phyloP scores from a whole-genome alignment of 2,113 vertebrate species.

The Platichthys flesus region DNA sequence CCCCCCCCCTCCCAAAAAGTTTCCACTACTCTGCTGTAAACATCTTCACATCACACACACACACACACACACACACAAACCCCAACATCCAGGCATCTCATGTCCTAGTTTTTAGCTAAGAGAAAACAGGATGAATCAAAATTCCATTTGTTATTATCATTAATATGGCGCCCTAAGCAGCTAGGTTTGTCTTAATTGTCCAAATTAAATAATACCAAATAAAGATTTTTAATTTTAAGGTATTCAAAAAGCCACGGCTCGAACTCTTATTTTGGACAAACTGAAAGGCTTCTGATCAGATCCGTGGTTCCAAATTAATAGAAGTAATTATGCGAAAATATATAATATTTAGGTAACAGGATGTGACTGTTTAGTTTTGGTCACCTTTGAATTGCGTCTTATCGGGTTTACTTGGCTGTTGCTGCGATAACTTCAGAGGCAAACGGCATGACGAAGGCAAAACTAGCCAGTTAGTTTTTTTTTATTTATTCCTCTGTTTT shows the following conservation, averaged over 20 bases:
- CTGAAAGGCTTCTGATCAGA: no score
- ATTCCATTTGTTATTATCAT: not conserved
- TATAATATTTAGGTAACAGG: no score
- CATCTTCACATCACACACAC: conserved; percentile 39
- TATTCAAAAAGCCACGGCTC: not conserved
- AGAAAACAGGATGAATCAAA: not conserved
- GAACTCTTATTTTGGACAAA: not conserved
- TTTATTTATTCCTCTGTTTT: no score
- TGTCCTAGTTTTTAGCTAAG: not conserved
- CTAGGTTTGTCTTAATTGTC: not conserved
- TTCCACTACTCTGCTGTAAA: conserved; percentile 72
- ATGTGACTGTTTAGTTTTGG: no score
- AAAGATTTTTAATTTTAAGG: not conserved
- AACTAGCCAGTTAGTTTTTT: no score
- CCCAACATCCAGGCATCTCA: not conserved
- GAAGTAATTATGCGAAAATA: no score
- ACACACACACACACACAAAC: not conserved
- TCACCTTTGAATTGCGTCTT: no score
- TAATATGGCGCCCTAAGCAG: not conserved
- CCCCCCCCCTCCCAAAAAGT: conserved; percentile 53
- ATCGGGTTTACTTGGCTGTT: no score
- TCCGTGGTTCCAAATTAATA: no score
- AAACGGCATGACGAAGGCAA: no score
- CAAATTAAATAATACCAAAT: not conserved
- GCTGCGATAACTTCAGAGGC: no score